phyloP scores from a whole-genome alignment of 2,888 invertebrate genomes.

The Cerastoderma edule region DNA sequence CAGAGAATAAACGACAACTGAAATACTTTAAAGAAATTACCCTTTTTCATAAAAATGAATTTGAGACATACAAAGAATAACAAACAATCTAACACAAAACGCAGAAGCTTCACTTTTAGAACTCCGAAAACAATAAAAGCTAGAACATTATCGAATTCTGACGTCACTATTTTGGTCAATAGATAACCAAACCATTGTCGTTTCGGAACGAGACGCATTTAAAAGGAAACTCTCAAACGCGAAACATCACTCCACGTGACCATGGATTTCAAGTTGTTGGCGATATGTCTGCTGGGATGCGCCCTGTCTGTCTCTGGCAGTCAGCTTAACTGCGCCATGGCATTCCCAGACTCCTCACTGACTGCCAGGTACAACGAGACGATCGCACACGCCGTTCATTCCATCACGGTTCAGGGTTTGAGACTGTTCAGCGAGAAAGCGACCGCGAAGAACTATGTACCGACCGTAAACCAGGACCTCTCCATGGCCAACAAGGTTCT shows the following conservation, averaged over 20 bases:
- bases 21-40: too few relatives aligned
- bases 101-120: too few relatives aligned
- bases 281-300: not conserved
- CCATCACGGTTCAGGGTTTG: conserved; percentile 72
- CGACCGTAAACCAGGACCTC: conserved; percentile 74
- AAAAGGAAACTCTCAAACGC: too few relatives aligned
- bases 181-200: too few relatives aligned
- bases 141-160: too few relatives aligned
- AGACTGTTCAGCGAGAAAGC: conserved; percentile 67
- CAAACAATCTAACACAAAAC: too few relatives aligned
- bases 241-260: not conserved
- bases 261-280: not conserved
- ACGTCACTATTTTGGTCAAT: too few relatives aligned
- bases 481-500: conserved; percentile 57
- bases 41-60: too few relatives aligned
- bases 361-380: conserved; percentile 70
- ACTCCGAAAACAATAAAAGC: too few relatives aligned
- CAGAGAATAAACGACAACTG: too few relatives aligned
- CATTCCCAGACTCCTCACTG: conserved; percentile 53
- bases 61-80: too few relatives aligned
- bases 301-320: not conserved
- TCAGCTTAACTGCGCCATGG: conserved; percentile 42
- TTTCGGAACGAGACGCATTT: too few relatives aligned
- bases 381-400: conserved; percentile 75
- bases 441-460: conserved; percentile 65